These are phyloP conservation scores for Laticauda colubrina DNA, from an alignment of 2,113 vertebrate genomes.

Conservation along the genomic window DNA sequence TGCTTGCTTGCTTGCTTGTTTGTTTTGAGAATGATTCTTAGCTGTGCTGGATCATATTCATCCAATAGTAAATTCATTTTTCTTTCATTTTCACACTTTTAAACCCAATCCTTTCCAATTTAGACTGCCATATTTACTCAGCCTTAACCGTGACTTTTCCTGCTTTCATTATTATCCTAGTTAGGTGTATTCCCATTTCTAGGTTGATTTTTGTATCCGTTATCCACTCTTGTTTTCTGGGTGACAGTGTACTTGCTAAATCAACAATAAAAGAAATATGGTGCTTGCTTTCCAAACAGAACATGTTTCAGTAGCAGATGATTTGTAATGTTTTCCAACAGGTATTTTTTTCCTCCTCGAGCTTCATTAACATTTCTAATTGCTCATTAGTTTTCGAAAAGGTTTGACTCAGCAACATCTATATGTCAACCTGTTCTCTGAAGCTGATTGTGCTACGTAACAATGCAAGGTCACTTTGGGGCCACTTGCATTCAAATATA, in stretches of 20 bases:
- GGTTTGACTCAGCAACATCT: slow-evolving; percentile 44
- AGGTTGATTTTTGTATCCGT: background rate
- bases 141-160: background rate
- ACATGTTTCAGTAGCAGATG: slow-evolving; percentile 1
- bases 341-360: slow-evolving; percentile 31
- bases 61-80: background rate
- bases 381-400: slow-evolving; percentile 38
- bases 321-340: slow-evolving; percentile 8
- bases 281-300: background rate
- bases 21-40: background rate
- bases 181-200: background rate
- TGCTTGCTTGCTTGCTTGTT: background rate
- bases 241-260: background rate
- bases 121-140: background rate
- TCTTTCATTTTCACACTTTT: background rate
- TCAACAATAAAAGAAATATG: background rate
- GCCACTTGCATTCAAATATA: slow-evolving; percentile 35
- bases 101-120: background rate
- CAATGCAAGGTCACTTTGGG: slow-evolving; percentile 58
- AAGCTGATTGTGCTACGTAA: slow-evolving; percentile 45
- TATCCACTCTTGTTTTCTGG: background rate
- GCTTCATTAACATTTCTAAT: slow-evolving; percentile 48
- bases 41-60: background rate
- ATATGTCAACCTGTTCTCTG: fast-evolving
- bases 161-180: background rate